A percentile compares a stretch with the other conserved stretches of the same genome.
Evolutionary conservation across 2,888 invertebrate genomes (phyloP).

Genomic region (Hymenopus coronatus): DNA sequence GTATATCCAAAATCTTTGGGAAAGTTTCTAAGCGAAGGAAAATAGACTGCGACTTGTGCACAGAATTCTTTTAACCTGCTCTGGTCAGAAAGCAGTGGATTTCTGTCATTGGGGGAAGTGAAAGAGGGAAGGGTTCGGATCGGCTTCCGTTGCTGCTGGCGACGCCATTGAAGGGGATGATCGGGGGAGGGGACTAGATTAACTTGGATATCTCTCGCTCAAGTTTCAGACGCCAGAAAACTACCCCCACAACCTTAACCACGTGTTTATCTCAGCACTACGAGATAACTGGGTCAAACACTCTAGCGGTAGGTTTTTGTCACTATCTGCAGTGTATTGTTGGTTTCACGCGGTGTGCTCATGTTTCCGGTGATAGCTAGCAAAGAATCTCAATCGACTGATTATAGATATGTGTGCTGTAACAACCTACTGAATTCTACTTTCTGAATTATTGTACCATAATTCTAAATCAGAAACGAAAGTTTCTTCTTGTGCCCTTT

Average conservation of each 20-base stretch:
- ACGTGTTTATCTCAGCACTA: neutral
- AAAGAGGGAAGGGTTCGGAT: neutral
- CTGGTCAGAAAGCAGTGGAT: neutral
- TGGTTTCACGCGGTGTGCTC: neutral
- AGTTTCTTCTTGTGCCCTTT: too few relatives aligned
- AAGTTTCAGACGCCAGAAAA: neutral
- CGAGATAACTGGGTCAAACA: neutral
- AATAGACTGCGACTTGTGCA: neutral
- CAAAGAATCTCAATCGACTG: too few relatives aligned
- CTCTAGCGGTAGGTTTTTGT: neutral
- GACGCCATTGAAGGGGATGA: neutral
- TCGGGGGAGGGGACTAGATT: neutral
- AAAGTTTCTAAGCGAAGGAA: neutral
- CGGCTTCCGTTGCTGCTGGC: neutral
- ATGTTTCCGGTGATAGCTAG: neutral
- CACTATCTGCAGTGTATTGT: neutral
- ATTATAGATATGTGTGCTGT: too few relatives aligned
- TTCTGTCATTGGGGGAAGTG: neutral
- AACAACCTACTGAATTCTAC: too few relatives aligned
- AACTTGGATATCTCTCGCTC: neutral
- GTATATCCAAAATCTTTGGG: neutral
- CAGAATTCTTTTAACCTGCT: neutral
- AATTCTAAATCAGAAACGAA: too few relatives aligned
- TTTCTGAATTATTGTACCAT: too few relatives aligned
- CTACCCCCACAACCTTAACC: neutral